A percentile compares a stretch with the other conserved stretches of the same genome.
phyloP scores from a whole-genome alignment of 1,140 invertebrate species.

The Euura lappo region DNA sequence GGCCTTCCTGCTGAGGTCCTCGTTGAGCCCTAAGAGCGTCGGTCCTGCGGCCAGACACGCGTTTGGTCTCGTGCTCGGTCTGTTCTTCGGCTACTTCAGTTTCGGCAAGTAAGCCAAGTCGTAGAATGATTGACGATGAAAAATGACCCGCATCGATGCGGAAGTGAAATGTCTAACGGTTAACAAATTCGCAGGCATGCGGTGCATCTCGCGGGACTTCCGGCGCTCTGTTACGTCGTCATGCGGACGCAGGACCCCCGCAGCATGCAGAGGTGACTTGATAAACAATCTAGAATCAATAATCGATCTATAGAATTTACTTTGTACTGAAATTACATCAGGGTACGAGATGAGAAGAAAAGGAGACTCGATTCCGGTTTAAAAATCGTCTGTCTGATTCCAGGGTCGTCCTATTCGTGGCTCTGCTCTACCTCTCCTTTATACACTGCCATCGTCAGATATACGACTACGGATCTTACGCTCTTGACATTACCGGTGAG shows the following conservation, averaged over 20 bases:
- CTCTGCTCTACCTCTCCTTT: conserved; percentile 83
- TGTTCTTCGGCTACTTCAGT: conserved; percentile 84
- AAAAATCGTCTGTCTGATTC: conserved; percentile 45
- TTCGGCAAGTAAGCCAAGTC: conserved; percentile 77
- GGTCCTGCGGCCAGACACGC: conserved; percentile 73
- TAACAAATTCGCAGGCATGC: conserved; percentile 69
- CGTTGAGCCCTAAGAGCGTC: conserved; percentile 70
- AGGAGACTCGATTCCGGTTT: conserved; percentile 1
- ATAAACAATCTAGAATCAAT: neutral
- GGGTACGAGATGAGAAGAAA: neutral
- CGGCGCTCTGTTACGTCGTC: conserved; percentile 76
- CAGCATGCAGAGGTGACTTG: conserved; percentile 68
- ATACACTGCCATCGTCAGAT: conserved; percentile 87
- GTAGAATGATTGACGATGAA: too few relatives aligned
- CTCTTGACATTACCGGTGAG: conserved; percentile 90
- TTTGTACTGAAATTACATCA: conserved; percentile 13
- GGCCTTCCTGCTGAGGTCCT: conserved; percentile 75
- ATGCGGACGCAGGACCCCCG: conserved; percentile 68
- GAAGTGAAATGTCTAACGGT: neutral
- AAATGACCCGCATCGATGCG: too few relatives aligned
- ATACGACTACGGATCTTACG: conserved; percentile 87
- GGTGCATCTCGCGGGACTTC: conserved; percentile 76
- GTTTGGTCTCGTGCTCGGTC: conserved; percentile 76
- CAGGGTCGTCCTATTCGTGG: conserved; percentile 75
- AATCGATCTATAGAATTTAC: conserved; percentile 9